Percentiles rank a stretch among this genome's conserved stretches.
Evolutionary conservation across 30 jellyfish, hydroid and myxozoan genomes (phyloP).

Genomic region (Hydra vulgaris): DNA sequence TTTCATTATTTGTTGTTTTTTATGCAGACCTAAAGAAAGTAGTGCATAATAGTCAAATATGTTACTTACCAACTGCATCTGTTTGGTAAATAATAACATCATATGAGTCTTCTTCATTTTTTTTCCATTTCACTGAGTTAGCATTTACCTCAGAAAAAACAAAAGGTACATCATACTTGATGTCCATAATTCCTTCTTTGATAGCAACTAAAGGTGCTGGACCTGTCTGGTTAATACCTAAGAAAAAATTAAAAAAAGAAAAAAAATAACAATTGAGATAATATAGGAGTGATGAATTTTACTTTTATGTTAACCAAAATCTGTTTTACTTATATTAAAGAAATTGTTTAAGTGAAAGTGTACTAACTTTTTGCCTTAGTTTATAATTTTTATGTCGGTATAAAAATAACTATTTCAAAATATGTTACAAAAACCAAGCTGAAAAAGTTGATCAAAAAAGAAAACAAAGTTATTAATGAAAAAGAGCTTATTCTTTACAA

Average conservation of each 20-base stretch:
- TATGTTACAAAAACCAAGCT: no score
- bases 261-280: not conserved
- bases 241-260: not conserved
- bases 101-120: conserved; percentile 49
- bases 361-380: no score
- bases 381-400: no score
- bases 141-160: conserved; percentile 95
- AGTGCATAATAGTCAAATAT: no score
- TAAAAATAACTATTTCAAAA: no score
- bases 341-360: no score
- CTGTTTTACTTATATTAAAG: no score
- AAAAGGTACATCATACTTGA: conserved; percentile 62
- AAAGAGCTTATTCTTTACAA: no score
- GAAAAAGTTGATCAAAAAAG: no score
- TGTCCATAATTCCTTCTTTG: conserved; percentile 73
- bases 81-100: conserved; percentile 43
- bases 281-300: not conserved
- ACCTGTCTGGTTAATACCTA: conserved; percentile 85
- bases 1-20: no score
- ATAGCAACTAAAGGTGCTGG: conserved; percentile 87
- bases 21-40: no score
- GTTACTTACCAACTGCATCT: conserved; percentile 75
- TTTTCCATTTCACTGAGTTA: conserved; percentile 55
- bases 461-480: no score
- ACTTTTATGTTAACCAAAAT: not conserved